Evolutionary conservation across 2,113 vertebrate genomes (phyloP), one percentile per base, ranked within the genome.

Genomic region (Carassius carassius): DNA sequence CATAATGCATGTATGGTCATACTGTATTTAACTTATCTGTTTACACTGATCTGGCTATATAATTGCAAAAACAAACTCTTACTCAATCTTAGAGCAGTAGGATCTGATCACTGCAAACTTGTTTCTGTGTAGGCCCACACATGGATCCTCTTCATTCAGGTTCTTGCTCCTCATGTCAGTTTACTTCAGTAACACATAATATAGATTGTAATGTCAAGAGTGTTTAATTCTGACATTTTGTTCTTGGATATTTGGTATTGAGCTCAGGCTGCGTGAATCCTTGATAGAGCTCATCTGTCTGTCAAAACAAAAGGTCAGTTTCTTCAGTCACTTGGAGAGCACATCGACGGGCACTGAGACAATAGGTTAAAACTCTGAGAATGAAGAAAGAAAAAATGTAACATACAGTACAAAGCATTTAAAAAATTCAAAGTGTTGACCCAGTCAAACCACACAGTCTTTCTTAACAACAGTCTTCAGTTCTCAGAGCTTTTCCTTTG

Each of bases 231-330:
- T 51, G n/a, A 67, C 41, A 65, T 81, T 80, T 78, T 60, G 32
- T 41, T n/a, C 17, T 11, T 62, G n/a, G 10, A 29, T 70, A 54
- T 81, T 70, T 70, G 41, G 44, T 70, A 69, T 49, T 70, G 63
- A 70, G 79, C 79, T 82, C 41, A 49, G 44, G 23, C 41, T 80
- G 37, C 4, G 14, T 12, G 25, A 17, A 70, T 21, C 17, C n/a
- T 72, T 70, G 44, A 82, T 72, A 58, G 47, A 51, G 5, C 65
- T 82, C 76, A 78, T 60, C 29, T 54, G 29, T 81, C 79, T 69
- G 44, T 81, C 63, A 67, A 70, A 72, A 41, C 63, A 14, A 82
- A 54, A 82, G 65, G 65, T 72, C 80, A 58, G 65, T 49, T 56
- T 82, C 67, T 82, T 58, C 19, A 82, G 21, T 56, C 65, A 41